Conservation (phyloP, 2,888 invertebrate genomes). For the Platerodrilus igneus region DNA sequence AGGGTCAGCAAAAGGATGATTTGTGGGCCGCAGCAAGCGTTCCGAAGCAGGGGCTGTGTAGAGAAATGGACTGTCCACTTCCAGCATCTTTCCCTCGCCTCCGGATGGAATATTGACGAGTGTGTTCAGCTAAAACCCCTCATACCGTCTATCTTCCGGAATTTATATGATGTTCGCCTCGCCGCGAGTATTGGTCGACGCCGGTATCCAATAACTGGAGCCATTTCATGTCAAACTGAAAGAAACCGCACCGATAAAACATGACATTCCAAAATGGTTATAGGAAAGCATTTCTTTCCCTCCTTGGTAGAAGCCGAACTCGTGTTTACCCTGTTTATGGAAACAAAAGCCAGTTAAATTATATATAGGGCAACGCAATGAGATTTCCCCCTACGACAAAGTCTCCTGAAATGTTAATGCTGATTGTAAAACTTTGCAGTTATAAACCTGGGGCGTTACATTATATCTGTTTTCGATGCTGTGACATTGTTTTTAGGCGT, state of each 20-base stretch:
- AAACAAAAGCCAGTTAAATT: conserved; percentile 35
- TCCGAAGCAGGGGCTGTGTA: conserved; percentile 38
- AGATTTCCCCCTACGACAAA: conserved; percentile 42
- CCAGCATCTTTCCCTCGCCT: conserved; percentile 36
- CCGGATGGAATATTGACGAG: conserved; percentile 40
- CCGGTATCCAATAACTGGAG: conserved; percentile 46
- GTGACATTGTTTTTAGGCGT: conserved; percentile 24
- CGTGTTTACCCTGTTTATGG: conserved; percentile 26
- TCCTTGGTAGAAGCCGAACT: conserved; percentile 26
- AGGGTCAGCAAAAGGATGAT: conserved; percentile 40
- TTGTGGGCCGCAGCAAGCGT: conserved; percentile 38
- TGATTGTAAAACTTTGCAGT: conserved; percentile 48
- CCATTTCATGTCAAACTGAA: conserved; percentile 46
- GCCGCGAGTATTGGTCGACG: conserved; percentile 45
- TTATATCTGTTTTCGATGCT: conserved; percentile 43
- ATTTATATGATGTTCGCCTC: conserved; percentile 48
- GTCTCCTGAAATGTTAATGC: conserved; percentile 46
- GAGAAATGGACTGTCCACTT: conserved; percentile 48
- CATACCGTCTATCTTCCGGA: conserved; percentile 44
- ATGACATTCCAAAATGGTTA: conserved; percentile 45
- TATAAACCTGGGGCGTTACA: conserved; percentile 45
- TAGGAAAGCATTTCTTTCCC: conserved; percentile 38
- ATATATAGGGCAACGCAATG: conserved; percentile 41
- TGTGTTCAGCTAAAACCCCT: conserved; percentile 33
- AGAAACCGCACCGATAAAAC: conserved; percentile 48